Conservation (phyloP, 2,797 vertebrate genomes). For the Mergus octosetaceus region DNA sequence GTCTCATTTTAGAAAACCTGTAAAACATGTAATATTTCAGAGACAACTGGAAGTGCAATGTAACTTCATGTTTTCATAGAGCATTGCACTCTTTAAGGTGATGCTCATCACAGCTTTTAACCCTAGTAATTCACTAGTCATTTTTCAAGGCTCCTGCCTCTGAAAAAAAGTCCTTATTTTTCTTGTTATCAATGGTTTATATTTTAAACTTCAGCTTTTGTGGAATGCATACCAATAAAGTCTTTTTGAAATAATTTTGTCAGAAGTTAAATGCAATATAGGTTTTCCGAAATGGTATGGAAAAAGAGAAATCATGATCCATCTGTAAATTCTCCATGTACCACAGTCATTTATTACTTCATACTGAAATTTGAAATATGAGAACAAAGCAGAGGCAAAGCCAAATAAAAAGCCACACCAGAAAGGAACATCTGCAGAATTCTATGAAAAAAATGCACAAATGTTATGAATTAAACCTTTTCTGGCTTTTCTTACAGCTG, state of each 20-base stretch:
- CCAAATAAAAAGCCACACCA: constrained; percentile 67
- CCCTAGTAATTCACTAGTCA: background rate
- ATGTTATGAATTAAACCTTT: constrained; percentile 69
- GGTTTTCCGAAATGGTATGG: constrained; percentile 48
- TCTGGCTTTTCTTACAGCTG: constrained; percentile 37
- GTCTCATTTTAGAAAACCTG: background rate
- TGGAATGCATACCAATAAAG: background rate
- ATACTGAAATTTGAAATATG: constrained; percentile 60
- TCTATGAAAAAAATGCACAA: constrained; percentile 47
- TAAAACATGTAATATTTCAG: background rate
- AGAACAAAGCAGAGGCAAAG: constrained; percentile 58
- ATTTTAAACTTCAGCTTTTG: background rate
- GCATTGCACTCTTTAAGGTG: background rate
- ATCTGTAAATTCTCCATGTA: constrained; percentile 54
- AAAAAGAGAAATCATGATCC: constrained; percentile 38
- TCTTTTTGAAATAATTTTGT: background rate
- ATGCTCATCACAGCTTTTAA: background rate
- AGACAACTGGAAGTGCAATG: background rate
- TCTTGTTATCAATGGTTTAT: background rate
- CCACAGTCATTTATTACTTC: constrained; percentile 68
- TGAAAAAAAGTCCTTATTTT: background rate
- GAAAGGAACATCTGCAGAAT: constrained; percentile 68
- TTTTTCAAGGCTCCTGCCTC: background rate
- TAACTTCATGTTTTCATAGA: background rate
- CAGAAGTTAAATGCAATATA: constrained; percentile 13